Evolutionary conservation across 2,888 invertebrate genomes (phyloP), one percentile per base, ranked within the genome.

Genomic region (Gortyna flavago): DNA sequence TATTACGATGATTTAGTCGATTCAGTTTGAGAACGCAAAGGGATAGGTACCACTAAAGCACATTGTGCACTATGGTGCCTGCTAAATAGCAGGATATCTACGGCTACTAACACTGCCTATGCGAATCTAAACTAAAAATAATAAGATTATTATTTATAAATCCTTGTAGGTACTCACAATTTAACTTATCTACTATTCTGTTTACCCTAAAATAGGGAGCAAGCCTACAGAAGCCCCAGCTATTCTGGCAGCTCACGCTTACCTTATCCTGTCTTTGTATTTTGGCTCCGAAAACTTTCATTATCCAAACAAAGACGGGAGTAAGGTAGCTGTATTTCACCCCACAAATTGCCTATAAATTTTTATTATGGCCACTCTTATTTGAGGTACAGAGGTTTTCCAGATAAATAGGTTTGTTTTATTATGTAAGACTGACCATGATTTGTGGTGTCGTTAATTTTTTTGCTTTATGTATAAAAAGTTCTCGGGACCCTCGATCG

Each of bases 321-420:
- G 90, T 89, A 92, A 93, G 92, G 88, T 90, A 91, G 93, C 92
- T 87, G 94, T 95, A 95, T 94, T 94, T 95, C 93, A 94, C 88
- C 88, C 91, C 90, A 90, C 91, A 95, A 96, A 96, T 96, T 95
- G 95, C 94, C 96, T 94, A 96, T 96, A 96, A 96, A 95, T 96
- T 96, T 95, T 93, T 96, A 95, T 96, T 96, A 96, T 95, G 92
- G 94, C 95, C 95, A 92, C 93, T 95, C 93, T 94, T 93, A 92
- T 95, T 95, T 93, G 95, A 95, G 94, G 95, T 94, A 94, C 94
- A 91, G 92, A 92, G 93, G 94, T 93, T 94, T 93, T 91, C 88
- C 91, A 92, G 93, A 94, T 94, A 95, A 95, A 95, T 95, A 94
- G 92, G 89, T 90, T 89, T 92, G 91, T 89, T 91, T 92, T 93